Percentiles rank a stretch among this genome's conserved stretches.
phyloP scores from a whole-genome alignment of 1,140 invertebrate genomes.

The Zaprionus lachaisei region DNA sequence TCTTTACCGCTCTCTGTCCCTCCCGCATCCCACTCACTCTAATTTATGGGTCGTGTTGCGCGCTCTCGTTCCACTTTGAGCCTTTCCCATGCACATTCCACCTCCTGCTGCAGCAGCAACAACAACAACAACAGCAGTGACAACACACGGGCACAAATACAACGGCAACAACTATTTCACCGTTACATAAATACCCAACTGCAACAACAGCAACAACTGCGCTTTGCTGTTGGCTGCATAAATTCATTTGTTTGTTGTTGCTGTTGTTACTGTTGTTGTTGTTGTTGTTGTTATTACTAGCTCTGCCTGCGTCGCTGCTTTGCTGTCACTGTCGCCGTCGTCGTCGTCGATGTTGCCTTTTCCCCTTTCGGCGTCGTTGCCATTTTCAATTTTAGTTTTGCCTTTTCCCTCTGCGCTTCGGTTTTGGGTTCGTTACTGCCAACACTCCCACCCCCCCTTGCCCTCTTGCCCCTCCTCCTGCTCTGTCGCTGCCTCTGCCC shows the following conservation, averaged over 20 bases:
- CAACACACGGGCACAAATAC: conserved; percentile 38
- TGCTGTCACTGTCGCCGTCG: conserved; percentile 46
- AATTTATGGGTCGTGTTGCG: conserved; percentile 74
- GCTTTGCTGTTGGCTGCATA: conserved; percentile 62
- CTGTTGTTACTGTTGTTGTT: conserved; percentile 53
- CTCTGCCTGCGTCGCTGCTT: conserved; percentile 61
- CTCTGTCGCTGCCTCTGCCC: conserved; percentile 12
- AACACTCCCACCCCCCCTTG: conserved; percentile 25
- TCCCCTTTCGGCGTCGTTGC: conserved; percentile 57
- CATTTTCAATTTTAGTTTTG: conserved; percentile 82
- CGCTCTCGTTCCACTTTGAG: conserved; percentile 63
- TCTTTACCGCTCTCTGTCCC: conserved; percentile 2
- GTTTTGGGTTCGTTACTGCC: conserved; percentile 45
- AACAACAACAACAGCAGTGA: conserved; percentile 22
- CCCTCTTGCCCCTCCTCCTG: conserved; percentile 1
- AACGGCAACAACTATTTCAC: conserved; percentile 53
- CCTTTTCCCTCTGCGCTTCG: conserved; percentile 60
- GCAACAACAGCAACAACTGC: conserved; percentile 34
- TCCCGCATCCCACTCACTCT: conserved; percentile 54
- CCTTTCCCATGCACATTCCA: conserved; percentile 60
- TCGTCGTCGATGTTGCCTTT: conserved; percentile 37
- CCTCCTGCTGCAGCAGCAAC: conserved; percentile 50
- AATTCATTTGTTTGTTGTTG: conserved; percentile 70
- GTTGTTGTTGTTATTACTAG: conserved; percentile 54
- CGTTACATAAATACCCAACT: conserved; percentile 74